A percentile compares a stretch with the other conserved stretches of the same genome.
These are phyloP conservation scores for Carollia perspicillata DNA, from an alignment of 2,113 vertebrate species.

Conservation along the genomic window DNA sequence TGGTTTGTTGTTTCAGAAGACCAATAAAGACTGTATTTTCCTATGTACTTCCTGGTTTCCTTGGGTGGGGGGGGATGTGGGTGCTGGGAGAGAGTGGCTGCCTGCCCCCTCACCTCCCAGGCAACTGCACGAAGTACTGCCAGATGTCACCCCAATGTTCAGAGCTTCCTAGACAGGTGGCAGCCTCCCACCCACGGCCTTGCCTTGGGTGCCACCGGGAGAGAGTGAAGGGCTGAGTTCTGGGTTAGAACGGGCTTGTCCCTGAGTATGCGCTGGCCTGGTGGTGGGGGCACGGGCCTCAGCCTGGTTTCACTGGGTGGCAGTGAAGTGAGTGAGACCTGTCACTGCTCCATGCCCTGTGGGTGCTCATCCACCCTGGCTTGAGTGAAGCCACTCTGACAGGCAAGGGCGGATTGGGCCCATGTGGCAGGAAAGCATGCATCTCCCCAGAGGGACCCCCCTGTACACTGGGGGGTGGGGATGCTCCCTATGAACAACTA, in stretches of 20 bases:
- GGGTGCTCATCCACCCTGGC: background rate
- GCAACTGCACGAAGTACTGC: background rate
- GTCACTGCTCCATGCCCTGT: background rate
- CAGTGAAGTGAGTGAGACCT: background rate
- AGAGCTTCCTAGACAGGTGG: background rate
- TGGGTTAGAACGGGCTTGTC: background rate
- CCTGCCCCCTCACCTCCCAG: background rate
- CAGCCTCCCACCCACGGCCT: background rate
- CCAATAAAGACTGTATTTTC: constrained; percentile 90
- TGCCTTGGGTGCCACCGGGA: accelerated
- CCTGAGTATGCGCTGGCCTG: background rate
- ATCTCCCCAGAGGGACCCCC: background rate
- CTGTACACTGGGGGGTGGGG: background rate
- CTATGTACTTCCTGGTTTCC: constrained; percentile 78
- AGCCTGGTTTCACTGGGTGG: background rate
- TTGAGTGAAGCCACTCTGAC: background rate
- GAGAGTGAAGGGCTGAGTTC: background rate
- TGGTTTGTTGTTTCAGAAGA: constrained; percentile 89
- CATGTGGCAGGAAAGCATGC: accelerated
- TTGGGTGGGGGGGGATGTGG: constrained; percentile 5
- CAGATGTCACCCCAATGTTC: background rate
- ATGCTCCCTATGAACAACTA: background rate
- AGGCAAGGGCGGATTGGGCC: background rate
- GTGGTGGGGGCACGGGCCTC: background rate
- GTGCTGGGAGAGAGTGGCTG: background rate